Base-by-base conservation (phyloP, 2,113 vertebrate genomes). In the Dendropsophus ebraccatus region DNA sequence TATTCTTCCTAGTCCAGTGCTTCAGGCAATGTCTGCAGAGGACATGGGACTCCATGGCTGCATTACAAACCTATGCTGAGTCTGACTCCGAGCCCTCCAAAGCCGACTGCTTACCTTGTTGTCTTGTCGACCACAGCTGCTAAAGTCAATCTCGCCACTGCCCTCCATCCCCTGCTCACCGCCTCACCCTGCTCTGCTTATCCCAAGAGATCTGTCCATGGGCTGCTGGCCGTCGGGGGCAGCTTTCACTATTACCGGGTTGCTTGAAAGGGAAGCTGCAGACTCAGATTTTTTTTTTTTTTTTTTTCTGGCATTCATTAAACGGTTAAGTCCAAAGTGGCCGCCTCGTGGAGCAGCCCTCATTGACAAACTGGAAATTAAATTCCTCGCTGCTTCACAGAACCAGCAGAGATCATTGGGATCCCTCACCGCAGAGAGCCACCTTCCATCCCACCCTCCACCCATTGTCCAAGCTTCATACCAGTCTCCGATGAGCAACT, bases 1-100 rank as follows among this genome's bases (percentile, higher is more conserved):
- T 90, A 21, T 91, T 90, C 87, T 12, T 91, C 89, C 90, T 91
- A 91, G 90, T 84, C 30, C 91, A 87, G 52, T 73, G 77, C 84
- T 37, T 84, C 81, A 50, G 90, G 89, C 52, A 35, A 88, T 1
- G 88, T 90, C 76, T 86, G 87, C 88, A 58, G 89, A 70, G 35
- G 84, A 0, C 52, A 14, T 4, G 82, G 81, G 69, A 32, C 85
- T 87, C 45, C 81, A 67, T 30, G 5, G 83, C 87, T 9, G 30
- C 32, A 30, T 0, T 80, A 56, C 25, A 50, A 54, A 69, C 19
- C 74, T 45, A 32, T n/a, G 60, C 75, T 21, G 25, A 56, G 32
- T 82, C 41, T 35, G 30, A 65, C 81, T 16, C 72, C n/a, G n/a
- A 21, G 58, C 56, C 60, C 41, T 45, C 81, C 52, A 50, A 35